These are phyloP conservation scores for Anthrax anthrax DNA, from an alignment of 2,888 invertebrate species.

Conservation along the genomic window DNA sequence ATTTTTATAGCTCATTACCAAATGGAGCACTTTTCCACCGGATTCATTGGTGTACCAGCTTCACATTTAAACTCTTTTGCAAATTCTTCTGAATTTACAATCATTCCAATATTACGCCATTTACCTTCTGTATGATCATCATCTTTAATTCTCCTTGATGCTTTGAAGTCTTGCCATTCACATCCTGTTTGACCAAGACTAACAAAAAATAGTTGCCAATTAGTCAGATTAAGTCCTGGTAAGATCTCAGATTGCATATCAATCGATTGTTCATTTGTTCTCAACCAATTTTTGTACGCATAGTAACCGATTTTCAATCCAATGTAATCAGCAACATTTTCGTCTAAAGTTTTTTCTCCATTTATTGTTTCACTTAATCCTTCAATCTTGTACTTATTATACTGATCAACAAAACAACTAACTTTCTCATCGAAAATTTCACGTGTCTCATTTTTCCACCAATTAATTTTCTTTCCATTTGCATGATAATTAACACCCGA, in stretches of 20 bases:
- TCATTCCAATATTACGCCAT: constrained; percentile 1
- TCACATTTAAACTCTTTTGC: too few relatives aligned
- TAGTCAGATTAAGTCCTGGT: too few relatives aligned
- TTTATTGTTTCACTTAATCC: too few relatives aligned
- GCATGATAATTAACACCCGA: constrained; percentile 74
- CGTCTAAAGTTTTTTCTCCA: too few relatives aligned
- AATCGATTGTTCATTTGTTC: not conserved
- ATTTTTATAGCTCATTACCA: too few relatives aligned
- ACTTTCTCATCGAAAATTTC: not conserved
- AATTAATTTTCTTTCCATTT: constrained; percentile 16
- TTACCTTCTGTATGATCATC: constrained; percentile 1
- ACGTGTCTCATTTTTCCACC: not conserved
- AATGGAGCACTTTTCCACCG: too few relatives aligned
- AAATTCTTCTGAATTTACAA: too few relatives aligned
- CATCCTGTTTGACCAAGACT: too few relatives aligned
- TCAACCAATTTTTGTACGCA: not conserved
- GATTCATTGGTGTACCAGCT: too few relatives aligned
- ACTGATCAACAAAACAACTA: constrained; percentile 1
- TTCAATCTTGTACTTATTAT: not conserved
- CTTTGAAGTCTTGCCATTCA: not conserved
- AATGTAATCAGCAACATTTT: too few relatives aligned
- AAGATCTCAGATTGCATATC: too few relatives aligned
- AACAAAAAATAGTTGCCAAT: too few relatives aligned
- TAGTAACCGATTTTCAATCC: not conserved
- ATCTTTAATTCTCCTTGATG: not conserved